Evolutionary conservation across 1,140 invertebrate genomes (phyloP).

Genomic region (Pissodes strobi): DNA sequence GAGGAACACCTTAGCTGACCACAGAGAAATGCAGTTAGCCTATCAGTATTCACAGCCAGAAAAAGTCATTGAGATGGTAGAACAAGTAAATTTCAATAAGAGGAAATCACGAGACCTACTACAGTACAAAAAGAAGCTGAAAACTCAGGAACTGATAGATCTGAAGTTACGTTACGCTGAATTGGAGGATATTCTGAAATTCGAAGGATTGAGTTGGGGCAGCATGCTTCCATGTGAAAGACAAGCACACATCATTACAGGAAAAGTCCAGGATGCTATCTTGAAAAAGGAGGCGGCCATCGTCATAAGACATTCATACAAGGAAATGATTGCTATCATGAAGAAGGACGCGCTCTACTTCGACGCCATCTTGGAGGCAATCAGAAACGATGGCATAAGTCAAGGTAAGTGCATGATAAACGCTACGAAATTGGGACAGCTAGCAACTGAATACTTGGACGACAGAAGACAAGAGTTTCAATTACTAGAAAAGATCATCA

Average conservation of each 20-base stretch:
- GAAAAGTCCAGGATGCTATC: slow-evolving; percentile 60
- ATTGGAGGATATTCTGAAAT: slow-evolving; percentile 58
- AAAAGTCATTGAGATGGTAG: slow-evolving; percentile 60
- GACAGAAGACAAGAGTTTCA: slow-evolving; percentile 64
- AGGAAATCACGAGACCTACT: slow-evolving; percentile 63
- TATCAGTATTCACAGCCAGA: slow-evolving; percentile 61
- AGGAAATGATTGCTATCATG: slow-evolving; percentile 62
- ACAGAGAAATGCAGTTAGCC: slow-evolving; percentile 61
- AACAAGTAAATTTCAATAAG: slow-evolving; percentile 64
- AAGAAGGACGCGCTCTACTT: slow-evolving; percentile 67
- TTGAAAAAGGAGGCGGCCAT: slow-evolving; percentile 65
- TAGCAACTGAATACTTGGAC: slow-evolving; percentile 65
- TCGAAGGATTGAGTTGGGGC: slow-evolving; percentile 50
- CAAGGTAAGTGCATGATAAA: slow-evolving; percentile 64
- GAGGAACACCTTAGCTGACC: slow-evolving; percentile 59
- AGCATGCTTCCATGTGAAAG: slow-evolving; percentile 59
- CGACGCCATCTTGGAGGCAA: slow-evolving; percentile 61
- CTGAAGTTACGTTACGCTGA: slow-evolving; percentile 60
- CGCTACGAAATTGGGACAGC: slow-evolving; percentile 65
- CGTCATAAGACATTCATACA: slow-evolving; percentile 63
- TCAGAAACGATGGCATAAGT: slow-evolving; percentile 60
- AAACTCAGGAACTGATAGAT: slow-evolving; percentile 60
- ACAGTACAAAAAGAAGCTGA: slow-evolving; percentile 61
- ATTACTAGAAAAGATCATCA: slow-evolving; percentile 60
- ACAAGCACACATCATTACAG: slow-evolving; percentile 60